Evolutionary conservation across 2,113 vertebrate species (phyloP).

Genomic region (Acanthisitta chloris): DNA sequence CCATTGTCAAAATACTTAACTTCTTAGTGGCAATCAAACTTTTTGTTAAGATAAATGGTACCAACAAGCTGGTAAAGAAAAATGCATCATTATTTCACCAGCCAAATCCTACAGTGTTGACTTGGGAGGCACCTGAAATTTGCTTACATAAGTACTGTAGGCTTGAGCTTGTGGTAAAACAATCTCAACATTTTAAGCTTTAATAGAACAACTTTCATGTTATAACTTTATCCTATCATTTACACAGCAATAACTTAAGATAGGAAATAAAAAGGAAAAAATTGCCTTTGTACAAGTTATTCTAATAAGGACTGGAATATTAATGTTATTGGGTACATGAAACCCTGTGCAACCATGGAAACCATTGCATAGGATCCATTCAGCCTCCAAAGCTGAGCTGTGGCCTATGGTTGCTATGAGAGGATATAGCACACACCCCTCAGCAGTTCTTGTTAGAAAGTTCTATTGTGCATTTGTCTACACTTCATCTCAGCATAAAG

Average conservation of each 20-base stretch:
- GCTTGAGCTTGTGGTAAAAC: neutral
- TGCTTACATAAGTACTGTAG: neutral
- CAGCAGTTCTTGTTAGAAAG: slow-evolving; percentile 33
- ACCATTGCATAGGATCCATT: slow-evolving; percentile 33
- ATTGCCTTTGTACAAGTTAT: neutral
- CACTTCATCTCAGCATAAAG: slow-evolving; percentile 20
- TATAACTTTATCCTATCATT: neutral
- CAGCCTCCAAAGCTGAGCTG: slow-evolving; percentile 24
- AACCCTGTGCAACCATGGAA: slow-evolving; percentile 59
- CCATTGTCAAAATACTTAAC: slow-evolving; percentile 69
- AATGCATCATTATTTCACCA: neutral
- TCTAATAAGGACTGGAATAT: slow-evolving; percentile 26
- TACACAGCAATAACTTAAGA: neutral
- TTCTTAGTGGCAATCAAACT: slow-evolving; percentile 74
- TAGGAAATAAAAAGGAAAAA: neutral
- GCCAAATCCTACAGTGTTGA: neutral
- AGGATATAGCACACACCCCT: slow-evolving; percentile 47
- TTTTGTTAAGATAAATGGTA: slow-evolving; percentile 32
- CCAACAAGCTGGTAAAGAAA: neutral
- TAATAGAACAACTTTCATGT: neutral
- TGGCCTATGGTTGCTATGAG: slow-evolving; percentile 59
- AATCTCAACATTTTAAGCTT: neutral
- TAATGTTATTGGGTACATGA: neutral
- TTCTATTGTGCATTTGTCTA: slow-evolving; percentile 48
- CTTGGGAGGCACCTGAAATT: neutral